These are phyloP conservation scores for Corella eumyota DNA, from an alignment of 23 tunicate genomes.

Conservation along the genomic window DNA sequence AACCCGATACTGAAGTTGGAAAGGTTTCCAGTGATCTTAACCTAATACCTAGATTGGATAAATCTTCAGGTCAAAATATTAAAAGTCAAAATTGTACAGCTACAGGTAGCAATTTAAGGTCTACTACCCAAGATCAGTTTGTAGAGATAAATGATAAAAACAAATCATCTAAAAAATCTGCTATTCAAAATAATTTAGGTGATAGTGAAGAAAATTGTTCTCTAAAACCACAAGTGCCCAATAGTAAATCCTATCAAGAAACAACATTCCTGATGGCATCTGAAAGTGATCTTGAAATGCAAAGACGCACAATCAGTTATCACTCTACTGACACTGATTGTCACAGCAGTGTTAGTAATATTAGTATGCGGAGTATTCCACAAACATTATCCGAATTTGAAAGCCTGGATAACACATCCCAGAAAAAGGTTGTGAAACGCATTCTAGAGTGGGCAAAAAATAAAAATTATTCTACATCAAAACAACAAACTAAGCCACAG, in stretches of 20 bases:
- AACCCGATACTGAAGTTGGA: no score
- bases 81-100: no score
- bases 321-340: slow-evolving; percentile 1
- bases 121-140: no score
- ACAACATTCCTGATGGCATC: slow-evolving; percentile 4
- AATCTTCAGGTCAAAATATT: no score
- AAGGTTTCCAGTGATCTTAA: no score
- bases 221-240: slow-evolving; percentile 6
- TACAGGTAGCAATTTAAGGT: no score
- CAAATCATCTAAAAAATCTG: no score
- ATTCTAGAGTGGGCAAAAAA: slow-evolving; percentile 7
- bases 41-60: no score
- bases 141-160: no score
- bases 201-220: slow-evolving; percentile 1
- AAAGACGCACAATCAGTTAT: slow-evolving; percentile 9
- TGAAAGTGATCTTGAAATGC: slow-evolving; percentile 22
- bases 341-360: neutral
- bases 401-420: slow-evolving; percentile 17
- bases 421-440: slow-evolving; percentile 11
- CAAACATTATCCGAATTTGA: slow-evolving; percentile 27
- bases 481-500: no score
- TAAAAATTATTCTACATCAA: neutral
- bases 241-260: slow-evolving; percentile 32
- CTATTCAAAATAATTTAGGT: no score
- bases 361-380: neutral